phyloP scores from a whole-genome alignment of 2,888 invertebrate genomes.

The Drosophila sordidula region DNA sequence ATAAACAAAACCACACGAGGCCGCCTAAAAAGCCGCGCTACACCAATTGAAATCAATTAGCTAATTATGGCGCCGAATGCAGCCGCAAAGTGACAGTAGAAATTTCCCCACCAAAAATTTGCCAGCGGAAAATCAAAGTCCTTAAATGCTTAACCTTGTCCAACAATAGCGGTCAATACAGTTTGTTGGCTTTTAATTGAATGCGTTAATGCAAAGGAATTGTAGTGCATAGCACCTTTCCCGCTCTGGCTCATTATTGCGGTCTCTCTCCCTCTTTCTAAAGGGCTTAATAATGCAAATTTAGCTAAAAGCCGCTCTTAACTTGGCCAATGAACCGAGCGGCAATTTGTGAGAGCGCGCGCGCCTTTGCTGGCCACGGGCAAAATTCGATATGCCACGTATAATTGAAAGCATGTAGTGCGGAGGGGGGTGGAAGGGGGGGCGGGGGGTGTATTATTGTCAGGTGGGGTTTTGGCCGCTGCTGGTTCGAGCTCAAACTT shows the following conservation, averaged over 20 bases:
- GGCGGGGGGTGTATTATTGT: not conserved
- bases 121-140: not conserved
- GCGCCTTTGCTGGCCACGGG: constrained; percentile 36
- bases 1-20: constrained; percentile 9
- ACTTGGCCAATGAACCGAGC: constrained; percentile 54
- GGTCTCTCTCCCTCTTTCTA: not conserved
- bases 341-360: constrained; percentile 22
- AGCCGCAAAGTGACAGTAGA: constrained; percentile 46
- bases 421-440: not conserved
- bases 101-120: not conserved
- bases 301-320: constrained; percentile 36
- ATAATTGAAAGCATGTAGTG: constrained; percentile 58
- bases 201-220: constrained; percentile 34
- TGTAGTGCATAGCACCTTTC: constrained; percentile 3
- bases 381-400: constrained; percentile 25
- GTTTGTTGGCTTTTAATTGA: constrained; percentile 25
- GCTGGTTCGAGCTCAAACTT: constrained; percentile 58
- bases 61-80: constrained; percentile 68
- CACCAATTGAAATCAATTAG: constrained; percentile 72
- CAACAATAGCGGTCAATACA: not conserved
- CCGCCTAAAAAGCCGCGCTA: not conserved
- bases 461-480: constrained; percentile 1
- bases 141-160: constrained; percentile 21
- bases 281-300: constrained; percentile 58
- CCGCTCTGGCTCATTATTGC: too few species aligned